phyloP scores from a whole-genome alignment of 2,797 vertebrate genomes.

The Propithecus deckenii region DNA sequence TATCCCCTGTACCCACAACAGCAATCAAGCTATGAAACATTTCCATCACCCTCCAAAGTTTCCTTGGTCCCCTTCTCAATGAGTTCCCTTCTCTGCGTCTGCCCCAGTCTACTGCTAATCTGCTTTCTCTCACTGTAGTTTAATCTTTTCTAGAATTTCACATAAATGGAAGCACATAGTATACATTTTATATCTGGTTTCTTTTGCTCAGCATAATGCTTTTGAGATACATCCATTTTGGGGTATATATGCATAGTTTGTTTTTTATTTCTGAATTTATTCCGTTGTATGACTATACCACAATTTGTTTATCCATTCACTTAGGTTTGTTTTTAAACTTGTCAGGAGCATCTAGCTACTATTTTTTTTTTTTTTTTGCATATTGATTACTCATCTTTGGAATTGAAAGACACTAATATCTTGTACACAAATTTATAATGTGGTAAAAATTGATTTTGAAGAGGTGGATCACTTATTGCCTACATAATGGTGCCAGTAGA shows the following conservation, averaged over 20 bases:
- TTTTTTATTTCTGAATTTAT: background rate
- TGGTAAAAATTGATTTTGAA: slow-evolving; percentile 3
- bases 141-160: background rate
- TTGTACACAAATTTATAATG: background rate
- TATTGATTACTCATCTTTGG: background rate
- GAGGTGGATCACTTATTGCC: slow-evolving; percentile 62
- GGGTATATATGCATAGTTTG: background rate
- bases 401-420: background rate
- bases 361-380: background rate
- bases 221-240: slow-evolving; percentile 15
- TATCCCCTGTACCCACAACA: background rate
- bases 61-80: background rate
- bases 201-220: background rate
- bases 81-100: background rate
- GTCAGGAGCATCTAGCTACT: background rate
- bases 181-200: background rate
- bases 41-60: background rate
- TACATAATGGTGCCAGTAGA: slow-evolving; percentile 50
- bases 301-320: background rate
- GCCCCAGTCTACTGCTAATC: background rate
- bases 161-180: background rate
- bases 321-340: slow-evolving; percentile 14
- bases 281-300: background rate
- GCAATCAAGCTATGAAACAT: background rate
- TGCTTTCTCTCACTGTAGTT: background rate